These are phyloP conservation scores for Notocelia uddmanniana DNA, from an alignment of 2,888 invertebrate species.

Conservation along the genomic window DNA sequence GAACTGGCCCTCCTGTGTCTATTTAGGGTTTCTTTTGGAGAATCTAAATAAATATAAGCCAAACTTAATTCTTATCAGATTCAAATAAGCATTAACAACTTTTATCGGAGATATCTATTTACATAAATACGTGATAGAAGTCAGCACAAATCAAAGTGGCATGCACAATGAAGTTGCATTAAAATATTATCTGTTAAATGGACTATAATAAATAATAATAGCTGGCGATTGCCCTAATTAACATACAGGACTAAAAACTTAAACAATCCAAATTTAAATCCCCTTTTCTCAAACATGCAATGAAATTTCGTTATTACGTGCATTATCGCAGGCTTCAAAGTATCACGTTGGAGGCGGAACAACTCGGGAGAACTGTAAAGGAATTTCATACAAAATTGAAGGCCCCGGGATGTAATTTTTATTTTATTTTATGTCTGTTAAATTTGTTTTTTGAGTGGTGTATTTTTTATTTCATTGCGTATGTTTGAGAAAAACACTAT, in stretches of 20 bases:
- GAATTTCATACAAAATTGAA: too few relatives aligned
- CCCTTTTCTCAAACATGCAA: too few relatives aligned
- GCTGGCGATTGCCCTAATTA: neutral
- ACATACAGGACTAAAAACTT: neutral
- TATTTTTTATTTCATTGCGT: too few relatives aligned
- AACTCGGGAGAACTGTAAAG: too few relatives aligned
- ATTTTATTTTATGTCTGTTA: too few relatives aligned
- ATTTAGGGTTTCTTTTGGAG: neutral
- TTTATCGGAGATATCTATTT: constrained; percentile 7
- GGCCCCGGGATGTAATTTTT: too few relatives aligned
- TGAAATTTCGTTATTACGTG: too few relatives aligned
- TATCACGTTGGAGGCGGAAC: too few relatives aligned
- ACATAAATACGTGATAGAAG: constrained; percentile 7
- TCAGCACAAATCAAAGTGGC: neutral
- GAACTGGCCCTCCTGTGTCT: neutral
- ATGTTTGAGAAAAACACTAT: too few relatives aligned
- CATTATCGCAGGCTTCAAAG: too few relatives aligned
- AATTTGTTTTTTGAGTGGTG: too few relatives aligned
- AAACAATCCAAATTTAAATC: neutral
- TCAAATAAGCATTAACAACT: neutral
- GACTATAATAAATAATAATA: neutral
- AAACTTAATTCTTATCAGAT: constrained; percentile 6
- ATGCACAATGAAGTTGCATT: constrained; percentile 4
- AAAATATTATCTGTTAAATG: neutral
- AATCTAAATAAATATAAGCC: neutral